Percentiles rank a stretch among this genome's conserved stretches.
These are phyloP conservation scores for honey bee (Apis mellifera) DNA, from an alignment of 1,140 invertebrate genomes.

Conservation along the genomic window DNA sequence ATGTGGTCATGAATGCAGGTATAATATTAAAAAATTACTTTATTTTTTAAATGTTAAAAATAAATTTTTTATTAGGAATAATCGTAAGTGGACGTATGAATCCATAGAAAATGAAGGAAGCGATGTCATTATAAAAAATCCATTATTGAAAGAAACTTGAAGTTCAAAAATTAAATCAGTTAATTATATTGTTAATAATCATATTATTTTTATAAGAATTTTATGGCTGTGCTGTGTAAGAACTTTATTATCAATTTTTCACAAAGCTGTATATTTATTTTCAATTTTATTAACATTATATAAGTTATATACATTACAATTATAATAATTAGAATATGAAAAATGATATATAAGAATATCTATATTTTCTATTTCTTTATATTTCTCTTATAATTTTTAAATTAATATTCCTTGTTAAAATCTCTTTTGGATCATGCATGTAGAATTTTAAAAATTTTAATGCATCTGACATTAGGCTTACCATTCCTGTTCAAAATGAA, in stretches of 20 bases:
- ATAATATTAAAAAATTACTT: neutral
- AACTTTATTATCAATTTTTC: neutral
- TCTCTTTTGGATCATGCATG: neutral
- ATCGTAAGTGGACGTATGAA: slow-evolving; percentile 77
- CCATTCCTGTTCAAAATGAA: neutral
- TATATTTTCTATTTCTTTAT: neutral
- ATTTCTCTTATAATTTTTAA: neutral
- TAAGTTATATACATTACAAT: neutral
- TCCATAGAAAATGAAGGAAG: slow-evolving; percentile 77
- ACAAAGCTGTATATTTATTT: neutral
- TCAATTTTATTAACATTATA: neutral
- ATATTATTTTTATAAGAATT: neutral
- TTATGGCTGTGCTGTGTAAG: neutral
- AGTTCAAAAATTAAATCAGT: too few relatives aligned
- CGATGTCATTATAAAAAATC: slow-evolving; percentile 69
- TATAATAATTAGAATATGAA: neutral
- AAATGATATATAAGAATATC: neutral
- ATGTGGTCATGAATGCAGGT: slow-evolving; percentile 85
- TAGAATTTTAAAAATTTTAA: neutral
- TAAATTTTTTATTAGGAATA: slow-evolving; percentile 59
- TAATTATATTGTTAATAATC: too few relatives aligned
- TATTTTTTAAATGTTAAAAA: neutral
- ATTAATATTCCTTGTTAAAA: neutral
- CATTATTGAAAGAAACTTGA: slow-evolving; percentile 56
- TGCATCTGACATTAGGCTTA: neutral